A percentile compares a stretch with the other conserved stretches of the same genome.
Conservation (phyloP, 1,140 invertebrate genomes). For the Drosophila pseudoananassae region DNA sequence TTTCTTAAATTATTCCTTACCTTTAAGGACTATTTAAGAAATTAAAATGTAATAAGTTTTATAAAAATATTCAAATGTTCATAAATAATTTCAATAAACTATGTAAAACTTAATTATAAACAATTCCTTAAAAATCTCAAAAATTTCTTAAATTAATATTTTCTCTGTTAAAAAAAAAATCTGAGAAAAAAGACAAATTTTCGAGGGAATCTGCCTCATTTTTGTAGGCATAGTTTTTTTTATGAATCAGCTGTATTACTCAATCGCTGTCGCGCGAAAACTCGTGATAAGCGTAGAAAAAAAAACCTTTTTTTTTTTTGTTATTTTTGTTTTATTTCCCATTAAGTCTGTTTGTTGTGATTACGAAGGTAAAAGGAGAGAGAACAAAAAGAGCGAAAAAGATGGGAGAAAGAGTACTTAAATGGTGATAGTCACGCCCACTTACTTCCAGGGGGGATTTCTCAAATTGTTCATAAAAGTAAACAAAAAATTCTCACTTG, state of each 20-base stretch:
- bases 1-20: no score
- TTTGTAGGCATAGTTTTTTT: slow-evolving; percentile 1
- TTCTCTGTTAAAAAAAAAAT: not conserved
- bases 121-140: not conserved
- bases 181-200: not conserved
- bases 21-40: no score
- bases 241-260: slow-evolving; percentile 72
- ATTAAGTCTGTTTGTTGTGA: slow-evolving; percentile 32
- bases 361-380: not conserved
- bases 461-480: slow-evolving; percentile 11
- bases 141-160: not conserved
- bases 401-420: not conserved
- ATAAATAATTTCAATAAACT: no score
- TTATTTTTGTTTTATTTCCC: slow-evolving; percentile 2
- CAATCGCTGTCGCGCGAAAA: slow-evolving; percentile 53
- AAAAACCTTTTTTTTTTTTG: slow-evolving; percentile 6
- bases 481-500: slow-evolving; percentile 32
- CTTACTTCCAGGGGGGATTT: slow-evolving; percentile 3
- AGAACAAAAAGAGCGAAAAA: not conserved
- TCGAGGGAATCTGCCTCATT: not conserved
- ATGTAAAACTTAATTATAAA: no score
- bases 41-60: no score
- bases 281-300: slow-evolving; percentile 62
- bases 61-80: no score
- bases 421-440: slow-evolving; percentile 9